phyloP scores from a whole-genome alignment of 2,113 vertebrate genomes.

The cattle (Bos taurus) region DNA sequence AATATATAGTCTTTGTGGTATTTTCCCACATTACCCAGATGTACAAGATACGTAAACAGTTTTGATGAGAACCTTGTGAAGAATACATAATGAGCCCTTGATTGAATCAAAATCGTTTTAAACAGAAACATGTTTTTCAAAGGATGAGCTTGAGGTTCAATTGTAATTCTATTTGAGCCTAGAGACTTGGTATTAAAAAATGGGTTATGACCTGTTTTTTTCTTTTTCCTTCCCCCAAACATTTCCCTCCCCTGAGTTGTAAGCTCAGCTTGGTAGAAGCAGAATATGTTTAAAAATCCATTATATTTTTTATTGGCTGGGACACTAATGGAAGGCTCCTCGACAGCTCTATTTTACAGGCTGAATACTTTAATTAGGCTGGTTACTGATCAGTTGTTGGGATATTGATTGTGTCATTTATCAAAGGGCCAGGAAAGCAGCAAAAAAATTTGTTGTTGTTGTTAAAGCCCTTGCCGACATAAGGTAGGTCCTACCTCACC shows the following conservation, averaged over 20 bases:
- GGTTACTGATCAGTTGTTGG: conserved; percentile 84
- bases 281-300: conserved; percentile 81
- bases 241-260: conserved; percentile 55
- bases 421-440: conserved; percentile 78
- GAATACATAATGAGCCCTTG: conserved; percentile 79
- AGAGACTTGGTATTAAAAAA: conserved; percentile 77
- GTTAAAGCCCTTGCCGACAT: conserved; percentile 58
- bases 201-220: conserved; percentile 75
- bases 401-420: conserved; percentile 86
- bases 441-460: conserved; percentile 64
- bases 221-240: conserved; percentile 62
- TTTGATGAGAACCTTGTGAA: conserved; percentile 76
- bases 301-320: conserved; percentile 85
- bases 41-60: conserved; percentile 78
- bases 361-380: conserved; percentile 84
- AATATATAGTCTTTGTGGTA: conserved; percentile 68
- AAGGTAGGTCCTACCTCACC: conserved; percentile 1
- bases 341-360: conserved; percentile 84
- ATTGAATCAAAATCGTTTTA: conserved; percentile 84
- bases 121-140: conserved; percentile 82
- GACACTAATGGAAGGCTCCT: conserved; percentile 85
- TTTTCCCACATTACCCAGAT: conserved; percentile 73
- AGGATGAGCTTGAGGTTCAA: conserved; percentile 79
- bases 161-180: conserved; percentile 85
- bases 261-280: conserved; percentile 67